Conservation (phyloP, 2,888 invertebrate genomes). For the Sphinx pinastri region DNA sequence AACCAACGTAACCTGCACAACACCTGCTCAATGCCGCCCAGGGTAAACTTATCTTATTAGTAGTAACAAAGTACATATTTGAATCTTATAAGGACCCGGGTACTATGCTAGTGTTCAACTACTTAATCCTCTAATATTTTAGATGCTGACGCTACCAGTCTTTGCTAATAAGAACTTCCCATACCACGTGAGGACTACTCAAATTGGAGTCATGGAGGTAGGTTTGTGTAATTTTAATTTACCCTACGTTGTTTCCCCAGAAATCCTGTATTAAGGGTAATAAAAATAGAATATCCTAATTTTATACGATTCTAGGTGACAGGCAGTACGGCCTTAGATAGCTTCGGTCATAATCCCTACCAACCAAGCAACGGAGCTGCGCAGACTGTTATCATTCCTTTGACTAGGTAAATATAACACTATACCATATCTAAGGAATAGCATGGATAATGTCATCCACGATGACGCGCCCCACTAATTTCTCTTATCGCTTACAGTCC, state of each 20-base stretch:
- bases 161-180: conserved; percentile 95
- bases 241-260: too few relatives aligned
- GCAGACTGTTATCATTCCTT: conserved; percentile 86
- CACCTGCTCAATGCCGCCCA: too few relatives aligned
- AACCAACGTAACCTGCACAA: too few relatives aligned
- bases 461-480: too few relatives aligned
- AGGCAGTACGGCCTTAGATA: conserved; percentile 79
- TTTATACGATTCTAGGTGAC: conserved; percentile 54
- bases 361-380: conserved; percentile 80
- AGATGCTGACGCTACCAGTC: conserved; percentile 92
- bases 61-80: too few relatives aligned
- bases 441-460: too few relatives aligned
- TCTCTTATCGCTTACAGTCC: too few relatives aligned
- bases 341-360: conserved; percentile 86
- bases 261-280: too few relatives aligned
- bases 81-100: too few relatives aligned
- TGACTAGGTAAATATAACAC: conserved; percentile 72
- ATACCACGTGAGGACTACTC: conserved; percentile 94
- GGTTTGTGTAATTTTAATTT: conserved; percentile 34
- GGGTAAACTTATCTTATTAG: too few relatives aligned
- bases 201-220: conserved; percentile 88
- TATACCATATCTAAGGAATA: background rate
- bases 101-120: background rate
- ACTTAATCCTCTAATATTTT: conserved; percentile 48
- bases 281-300: background rate